phyloP scores from a whole-genome alignment of 2,888 invertebrate genomes.

The Heliconius charithonia region DNA sequence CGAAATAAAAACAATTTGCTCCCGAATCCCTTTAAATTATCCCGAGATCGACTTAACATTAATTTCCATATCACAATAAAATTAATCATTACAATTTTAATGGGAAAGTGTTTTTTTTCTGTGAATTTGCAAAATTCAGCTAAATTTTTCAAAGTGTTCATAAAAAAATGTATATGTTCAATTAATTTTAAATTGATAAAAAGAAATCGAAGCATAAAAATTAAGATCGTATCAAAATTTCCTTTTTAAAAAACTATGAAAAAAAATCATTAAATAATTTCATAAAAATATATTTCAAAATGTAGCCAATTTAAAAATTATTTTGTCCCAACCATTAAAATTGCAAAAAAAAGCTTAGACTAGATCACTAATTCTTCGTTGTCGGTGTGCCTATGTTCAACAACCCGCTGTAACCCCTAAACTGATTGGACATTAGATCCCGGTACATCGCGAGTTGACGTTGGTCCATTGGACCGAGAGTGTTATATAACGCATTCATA shows the following conservation, averaged over 20 bases:
- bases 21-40: constrained; percentile 43
- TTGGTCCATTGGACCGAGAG: constrained; percentile 72
- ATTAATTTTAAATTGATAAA: no score
- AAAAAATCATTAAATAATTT: constrained; percentile 9
- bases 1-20: constrained; percentile 33
- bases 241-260: no score
- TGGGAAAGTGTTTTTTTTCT: neutral
- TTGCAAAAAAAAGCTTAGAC: constrained; percentile 26
- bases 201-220: no score
- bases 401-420: constrained; percentile 67
- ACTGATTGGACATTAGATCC: constrained; percentile 72
- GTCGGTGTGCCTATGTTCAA: constrained; percentile 73
- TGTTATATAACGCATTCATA: constrained; percentile 71
- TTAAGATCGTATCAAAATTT: no score
- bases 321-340: constrained; percentile 28
- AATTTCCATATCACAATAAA: constrained; percentile 40
- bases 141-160: no score
- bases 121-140: no score
- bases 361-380: constrained; percentile 68
- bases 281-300: constrained; percentile 3
- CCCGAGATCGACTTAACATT: constrained; percentile 45
- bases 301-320: neutral
- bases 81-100: constrained; percentile 30
- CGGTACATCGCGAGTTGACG: constrained; percentile 74
- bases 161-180: no score